phyloP scores from a whole-genome alignment of 92 coral and sea anemone genomes.

The Epizoanthus ramosus region DNA sequence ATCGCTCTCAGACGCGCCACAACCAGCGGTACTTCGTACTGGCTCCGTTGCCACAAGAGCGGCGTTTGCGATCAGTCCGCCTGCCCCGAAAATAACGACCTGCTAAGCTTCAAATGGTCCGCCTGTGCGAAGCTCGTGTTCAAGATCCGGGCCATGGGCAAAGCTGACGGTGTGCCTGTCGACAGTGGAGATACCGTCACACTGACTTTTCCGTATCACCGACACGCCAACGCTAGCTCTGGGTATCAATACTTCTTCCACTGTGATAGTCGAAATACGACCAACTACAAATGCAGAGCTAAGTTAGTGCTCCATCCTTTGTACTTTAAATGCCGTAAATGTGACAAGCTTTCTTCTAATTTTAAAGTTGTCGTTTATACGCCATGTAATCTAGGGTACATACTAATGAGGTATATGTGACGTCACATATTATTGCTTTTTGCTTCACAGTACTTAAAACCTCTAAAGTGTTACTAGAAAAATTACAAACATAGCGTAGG shows the following conservation, averaged over 20 bases:
- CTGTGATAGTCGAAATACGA: not conserved
- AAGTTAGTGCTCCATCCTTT: not conserved
- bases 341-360: not conserved
- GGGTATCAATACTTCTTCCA: constrained; percentile 9
- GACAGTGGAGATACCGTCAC: constrained; percentile 74
- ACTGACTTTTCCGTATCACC: constrained; percentile 21
- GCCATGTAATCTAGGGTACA: too few species aligned
- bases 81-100: constrained; percentile 53
- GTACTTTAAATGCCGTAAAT: too few species aligned
- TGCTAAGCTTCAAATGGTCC: constrained; percentile 60
- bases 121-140: constrained; percentile 43
- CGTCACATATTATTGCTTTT: too few species aligned
- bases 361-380: too few species aligned
- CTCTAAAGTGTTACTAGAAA: too few species aligned
- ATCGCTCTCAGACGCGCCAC: constrained; percentile 65
- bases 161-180: constrained; percentile 77
- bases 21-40: constrained; percentile 52
- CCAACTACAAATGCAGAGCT: not conserved
- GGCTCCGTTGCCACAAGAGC: constrained; percentile 48
- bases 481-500: too few species aligned
- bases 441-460: too few species aligned
- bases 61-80: constrained; percentile 36
- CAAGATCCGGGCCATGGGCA: constrained; percentile 64
- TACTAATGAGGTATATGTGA: too few species aligned
- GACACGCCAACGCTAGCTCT: not conserved